Percentiles rank a stretch among this genome's conserved stretches.
phyloP scores from a whole-genome alignment of 2,888 invertebrate species.

The Andricus curvator region DNA sequence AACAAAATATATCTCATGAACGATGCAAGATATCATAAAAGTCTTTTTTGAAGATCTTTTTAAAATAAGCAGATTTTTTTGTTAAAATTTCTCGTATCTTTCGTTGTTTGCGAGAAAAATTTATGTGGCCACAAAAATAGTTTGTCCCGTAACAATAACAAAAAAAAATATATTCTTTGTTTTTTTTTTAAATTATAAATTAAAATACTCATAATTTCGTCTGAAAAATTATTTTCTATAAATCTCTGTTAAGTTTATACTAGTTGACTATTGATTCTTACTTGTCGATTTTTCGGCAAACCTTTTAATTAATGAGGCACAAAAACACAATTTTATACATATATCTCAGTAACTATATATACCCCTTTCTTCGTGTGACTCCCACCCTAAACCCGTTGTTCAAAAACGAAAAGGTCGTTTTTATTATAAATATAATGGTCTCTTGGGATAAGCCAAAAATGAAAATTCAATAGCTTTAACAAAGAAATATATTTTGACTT shows the following conservation, averaged over 20 bases:
- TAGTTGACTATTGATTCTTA: constrained; percentile 48
- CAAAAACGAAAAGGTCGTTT: neutral
- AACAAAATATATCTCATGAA: no score
- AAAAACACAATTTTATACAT: neutral
- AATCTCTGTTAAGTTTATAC: neutral
- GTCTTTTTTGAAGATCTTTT: no score
- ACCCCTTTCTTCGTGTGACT: neutral
- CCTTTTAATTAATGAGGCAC: constrained; percentile 1
- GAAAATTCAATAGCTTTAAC: neutral
- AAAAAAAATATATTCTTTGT: no score
- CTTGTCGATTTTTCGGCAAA: constrained; percentile 39
- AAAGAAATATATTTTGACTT: neutral
- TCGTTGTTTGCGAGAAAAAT: no score
- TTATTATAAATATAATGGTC: neutral
- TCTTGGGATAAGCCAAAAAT: constrained; percentile 5
- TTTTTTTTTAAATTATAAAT: no score
- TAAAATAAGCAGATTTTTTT: no score
- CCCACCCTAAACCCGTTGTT: neutral
- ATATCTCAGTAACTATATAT: neutral
- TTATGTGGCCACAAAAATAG: no score
- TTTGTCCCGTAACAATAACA: no score
- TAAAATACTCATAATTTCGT: neutral
- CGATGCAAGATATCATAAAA: no score
- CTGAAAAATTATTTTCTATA: neutral
- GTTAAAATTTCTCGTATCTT: no score